Evolutionary conservation across 1,140 invertebrate species (phyloP), one percentile per base, ranked within the genome.

Genomic region (Ditylenchus dipsaci): DNA sequence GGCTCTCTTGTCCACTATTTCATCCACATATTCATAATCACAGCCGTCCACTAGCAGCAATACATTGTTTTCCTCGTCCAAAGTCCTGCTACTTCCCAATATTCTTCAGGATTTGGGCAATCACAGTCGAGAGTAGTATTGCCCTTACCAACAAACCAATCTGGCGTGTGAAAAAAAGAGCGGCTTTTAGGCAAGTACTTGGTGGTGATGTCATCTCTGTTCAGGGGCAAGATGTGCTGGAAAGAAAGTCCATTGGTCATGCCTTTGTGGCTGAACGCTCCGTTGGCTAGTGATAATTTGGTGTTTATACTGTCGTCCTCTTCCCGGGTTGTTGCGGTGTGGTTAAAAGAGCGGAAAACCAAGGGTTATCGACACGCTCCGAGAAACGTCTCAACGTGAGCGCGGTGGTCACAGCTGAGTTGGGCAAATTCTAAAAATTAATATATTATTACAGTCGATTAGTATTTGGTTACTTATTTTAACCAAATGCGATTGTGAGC

Each of bases 311-410:
- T 21, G 49, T 53, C 49, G 3, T 53, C n/a, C 15, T 53, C 23
- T 53, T 5, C 11, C 43, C 15, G n/a, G 49, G 8, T 21, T 53
- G 3, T 19, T 26, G 49, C 3, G 49, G 65, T 27, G 72, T 71
- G 15, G 72, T 74, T 26, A 76, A 33, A 33, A 74, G 69, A 27
- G 74, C 72, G 23, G 72, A 70, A 33, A 74, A 76, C 74, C 74
- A 74, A 9, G 73, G 72, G 62, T 63, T 69, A 21, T 74, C 72
- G 7, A 56, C 11, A 26, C 65, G 71, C 23, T 63, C 67, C 19
- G 68, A 70, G 26, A 68, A 21, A 30, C 68, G 26, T 30, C 68
- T 43, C n/a, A 70, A 26, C 19, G 53, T 49, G 29, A 64, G 23
- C 3, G 53, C 64, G 29, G 26, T 47, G 53, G 26, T 27, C 17